These are phyloP conservation scores for Eulemur macaco DNA, from an alignment of 2,113 vertebrate species.

Conservation along the genomic window DNA sequence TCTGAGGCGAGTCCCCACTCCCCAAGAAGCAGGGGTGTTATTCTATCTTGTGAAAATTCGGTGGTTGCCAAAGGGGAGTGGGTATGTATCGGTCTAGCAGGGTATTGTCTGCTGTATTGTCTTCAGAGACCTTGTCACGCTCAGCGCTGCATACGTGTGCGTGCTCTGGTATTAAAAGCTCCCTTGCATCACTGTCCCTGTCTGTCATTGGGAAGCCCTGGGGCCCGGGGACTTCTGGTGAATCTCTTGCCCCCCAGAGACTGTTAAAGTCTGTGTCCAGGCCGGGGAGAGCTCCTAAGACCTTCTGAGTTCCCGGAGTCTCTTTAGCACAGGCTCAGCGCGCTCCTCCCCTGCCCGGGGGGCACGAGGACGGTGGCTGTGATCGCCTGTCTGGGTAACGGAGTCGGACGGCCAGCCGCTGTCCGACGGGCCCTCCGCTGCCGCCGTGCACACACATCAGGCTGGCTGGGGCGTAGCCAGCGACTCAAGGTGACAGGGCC, in stretches of 20 bases:
- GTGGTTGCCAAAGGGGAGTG: too few species aligned
- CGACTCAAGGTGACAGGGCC: not conserved
- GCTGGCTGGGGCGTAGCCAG: not conserved
- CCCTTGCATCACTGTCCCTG: not conserved
- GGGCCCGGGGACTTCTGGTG: not conserved
- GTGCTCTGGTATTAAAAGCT: too few species aligned
- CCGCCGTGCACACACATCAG: not conserved
- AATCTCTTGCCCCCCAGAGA: not conserved
- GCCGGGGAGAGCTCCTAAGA: not conserved
- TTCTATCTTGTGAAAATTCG: not conserved
- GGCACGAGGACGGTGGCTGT: not conserved
- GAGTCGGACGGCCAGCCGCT: not conserved
- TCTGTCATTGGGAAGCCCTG: not conserved
- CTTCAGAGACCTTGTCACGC: not conserved
- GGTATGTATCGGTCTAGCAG: not conserved
- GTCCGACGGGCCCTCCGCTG: not conserved
- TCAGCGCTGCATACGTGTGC: not conserved
- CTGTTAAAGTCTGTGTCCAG: not conserved
- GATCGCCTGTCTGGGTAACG: not conserved
- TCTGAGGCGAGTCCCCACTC: not conserved
- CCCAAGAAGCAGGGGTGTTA: not conserved
- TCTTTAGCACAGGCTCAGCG: not conserved
- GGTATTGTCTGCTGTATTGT: not conserved
- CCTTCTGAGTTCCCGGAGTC: not conserved
- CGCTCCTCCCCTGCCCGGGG: not conserved